Percentiles rank a stretch among this genome's conserved stretches.
Evolutionary conservation across 2,888 invertebrate species (phyloP).

Genomic region (Erynnis tages): DNA sequence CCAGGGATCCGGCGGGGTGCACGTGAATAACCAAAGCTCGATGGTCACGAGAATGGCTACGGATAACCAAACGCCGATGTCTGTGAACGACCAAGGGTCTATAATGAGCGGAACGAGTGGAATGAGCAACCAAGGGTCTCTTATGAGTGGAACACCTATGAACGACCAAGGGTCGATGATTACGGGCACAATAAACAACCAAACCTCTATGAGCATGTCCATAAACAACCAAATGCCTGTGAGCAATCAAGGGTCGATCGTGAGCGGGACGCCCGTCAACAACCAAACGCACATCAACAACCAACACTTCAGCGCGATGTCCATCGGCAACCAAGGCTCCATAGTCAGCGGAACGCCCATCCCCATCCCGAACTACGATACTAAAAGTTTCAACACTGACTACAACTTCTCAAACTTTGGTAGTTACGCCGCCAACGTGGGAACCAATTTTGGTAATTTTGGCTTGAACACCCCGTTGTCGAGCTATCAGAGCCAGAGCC

Average conservation of each 20-base stretch:
- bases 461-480: slow-evolving; percentile 30
- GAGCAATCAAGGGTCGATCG: slow-evolving; percentile 5
- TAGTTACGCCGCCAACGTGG: slow-evolving; percentile 18
- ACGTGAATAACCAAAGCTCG: slow-evolving; percentile 34
- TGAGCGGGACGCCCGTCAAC: slow-evolving; percentile 9
- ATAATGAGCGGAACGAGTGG: slow-evolving; percentile 7
- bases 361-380: slow-evolving; percentile 32
- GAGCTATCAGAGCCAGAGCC: slow-evolving; percentile 29
- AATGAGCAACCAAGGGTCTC: background rate
- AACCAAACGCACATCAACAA: background rate
- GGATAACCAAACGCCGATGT: slow-evolving; percentile 25
- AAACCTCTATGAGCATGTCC: too few relatives aligned
- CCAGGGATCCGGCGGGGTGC: slow-evolving; percentile 9
- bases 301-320: too few relatives aligned
- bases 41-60: slow-evolving; percentile 33
- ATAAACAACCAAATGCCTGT: background rate
- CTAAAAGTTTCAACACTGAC: slow-evolving; percentile 28
- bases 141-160: too few relatives aligned
- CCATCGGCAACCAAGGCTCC: slow-evolving; percentile 20
- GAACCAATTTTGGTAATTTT: slow-evolving; percentile 29
- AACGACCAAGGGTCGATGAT: background rate
- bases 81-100: slow-evolving; percentile 20
- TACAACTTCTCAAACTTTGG: slow-evolving; percentile 18
- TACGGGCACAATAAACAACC: background rate
- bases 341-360: slow-evolving; percentile 23